Evolutionary conservation across 1,140 invertebrate genomes (phyloP).

Genomic region (Drosophila quadrilineata): DNA sequence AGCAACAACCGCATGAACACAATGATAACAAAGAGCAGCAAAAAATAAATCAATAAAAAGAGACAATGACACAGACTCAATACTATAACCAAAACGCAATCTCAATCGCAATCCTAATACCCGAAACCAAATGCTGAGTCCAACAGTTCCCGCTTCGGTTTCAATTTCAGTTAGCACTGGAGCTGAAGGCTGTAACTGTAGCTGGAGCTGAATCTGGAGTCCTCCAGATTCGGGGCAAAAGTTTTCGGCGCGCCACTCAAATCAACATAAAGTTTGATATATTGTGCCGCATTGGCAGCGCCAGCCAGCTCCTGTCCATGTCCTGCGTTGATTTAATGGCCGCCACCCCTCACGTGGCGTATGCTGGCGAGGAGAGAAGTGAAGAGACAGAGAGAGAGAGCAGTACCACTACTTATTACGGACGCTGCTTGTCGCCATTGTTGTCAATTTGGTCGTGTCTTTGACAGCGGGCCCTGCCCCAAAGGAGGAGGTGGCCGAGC

Average conservation of each 20-base stretch:
- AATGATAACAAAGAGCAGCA: not conserved
- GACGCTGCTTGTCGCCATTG: slow-evolving; percentile 72
- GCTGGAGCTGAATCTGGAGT: too few relatives aligned
- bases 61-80: slow-evolving; percentile 44
- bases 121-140: too few relatives aligned
- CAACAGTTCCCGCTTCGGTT: slow-evolving; percentile 7
- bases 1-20: not conserved
- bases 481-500: not conserved
- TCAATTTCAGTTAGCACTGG: slow-evolving; percentile 21
- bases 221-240: slow-evolving; percentile 37
- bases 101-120: slow-evolving; percentile 1
- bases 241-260: slow-evolving; percentile 64
- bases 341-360: slow-evolving; percentile 39
- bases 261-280: slow-evolving; percentile 80
- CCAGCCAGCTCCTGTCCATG: slow-evolving; percentile 37
- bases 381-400: not conserved
- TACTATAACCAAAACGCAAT: not conserved
- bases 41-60: slow-evolving; percentile 51
- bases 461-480: slow-evolving; percentile 44
- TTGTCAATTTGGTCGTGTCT: slow-evolving; percentile 68
- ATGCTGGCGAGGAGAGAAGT: not conserved
- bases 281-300: slow-evolving; percentile 71
- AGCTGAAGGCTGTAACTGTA: too few relatives aligned
- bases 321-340: slow-evolving; percentile 77
- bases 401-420: slow-evolving; percentile 68